Evolutionary conservation across 2,113 vertebrate genomes (phyloP), one percentile per base, ranked within the genome.

Genomic region (Neopipo cinnamomea): DNA sequence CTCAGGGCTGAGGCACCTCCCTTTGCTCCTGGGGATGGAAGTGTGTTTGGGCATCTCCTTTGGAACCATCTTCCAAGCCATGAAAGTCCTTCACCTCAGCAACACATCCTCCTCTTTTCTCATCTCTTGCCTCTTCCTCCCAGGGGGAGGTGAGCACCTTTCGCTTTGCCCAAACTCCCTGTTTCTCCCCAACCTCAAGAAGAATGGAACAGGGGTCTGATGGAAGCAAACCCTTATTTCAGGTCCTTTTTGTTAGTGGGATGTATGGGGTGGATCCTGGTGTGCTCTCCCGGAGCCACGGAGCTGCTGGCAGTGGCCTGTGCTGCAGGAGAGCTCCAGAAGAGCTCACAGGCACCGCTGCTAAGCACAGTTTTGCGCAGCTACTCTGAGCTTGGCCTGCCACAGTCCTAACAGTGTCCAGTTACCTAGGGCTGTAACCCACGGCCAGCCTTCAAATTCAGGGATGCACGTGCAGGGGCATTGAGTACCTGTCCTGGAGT

Each of bases 391-490:
- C 33, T 71, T 74, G 50, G 15, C 31, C 46, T 7, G 14, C 20
- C 6, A 0, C 23, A 42, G 50, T 49, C 23, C 52, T 3, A 2
- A 15, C 25, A 47, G 77, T 35, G 61, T 59, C 50, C 3, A 9
- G 13, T 46, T 66, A 56, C 68, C 47, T 7, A 11, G 23, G 19
- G 13, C 28, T 80, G 23, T 53, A 53, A 33, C n/a, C 12, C 30
- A 52, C 83, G 46, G 22, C 62, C 41, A 35, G 55, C 65, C 68
- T 81, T 77, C 71, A 33, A 56, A 49, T 14, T 6, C 1, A 5
- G 52, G 56, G 28, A 41, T 50, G 33, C 1, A 1, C 0, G 0
- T 39, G 59, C 4, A 1, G 41, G 14, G 25, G 5, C 12, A 0
- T 6, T 12, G 62, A 25, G 18, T 33, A 41, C 28, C 53, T 11